phyloP scores from a whole-genome alignment of 2,113 vertebrate genomes.

The Tenrec ecaudatus region DNA sequence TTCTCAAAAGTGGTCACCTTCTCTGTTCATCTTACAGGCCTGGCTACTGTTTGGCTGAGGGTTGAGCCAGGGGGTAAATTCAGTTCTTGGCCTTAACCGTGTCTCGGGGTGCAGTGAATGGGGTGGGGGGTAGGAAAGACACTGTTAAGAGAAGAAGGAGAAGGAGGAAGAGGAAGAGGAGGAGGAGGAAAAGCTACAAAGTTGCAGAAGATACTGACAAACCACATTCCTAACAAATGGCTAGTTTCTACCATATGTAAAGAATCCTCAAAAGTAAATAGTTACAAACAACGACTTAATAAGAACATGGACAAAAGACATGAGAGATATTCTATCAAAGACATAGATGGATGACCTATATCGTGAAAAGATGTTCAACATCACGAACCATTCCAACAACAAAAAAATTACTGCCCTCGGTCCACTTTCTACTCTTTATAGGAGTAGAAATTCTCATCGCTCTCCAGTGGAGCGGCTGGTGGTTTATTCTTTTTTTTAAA shows the following conservation, averaged over 20 bases:
- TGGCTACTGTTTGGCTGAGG: too few species aligned
- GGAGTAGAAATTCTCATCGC: too few species aligned
- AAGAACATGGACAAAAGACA: background rate
- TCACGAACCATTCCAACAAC: background rate
- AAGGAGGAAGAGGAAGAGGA: background rate
- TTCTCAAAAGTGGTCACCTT: too few species aligned
- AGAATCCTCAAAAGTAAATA: background rate
- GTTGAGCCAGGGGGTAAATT: too few species aligned
- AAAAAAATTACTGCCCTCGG: too few species aligned
- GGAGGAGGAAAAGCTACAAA: background rate
- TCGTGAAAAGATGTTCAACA: background rate
- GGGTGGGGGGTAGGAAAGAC: background rate
- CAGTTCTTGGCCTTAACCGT: too few species aligned
- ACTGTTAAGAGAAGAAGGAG: background rate
- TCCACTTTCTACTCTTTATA: too few species aligned
- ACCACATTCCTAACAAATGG: background rate
- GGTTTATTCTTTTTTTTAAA: too few species aligned
- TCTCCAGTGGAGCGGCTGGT: too few species aligned
- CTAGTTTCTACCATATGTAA: background rate
- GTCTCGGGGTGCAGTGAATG: too few species aligned
- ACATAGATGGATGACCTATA: background rate
- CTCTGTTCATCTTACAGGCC: too few species aligned
- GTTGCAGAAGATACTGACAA: background rate
- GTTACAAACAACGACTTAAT: background rate
- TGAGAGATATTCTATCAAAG: background rate